These are phyloP conservation scores for Eptatretus burgeri DNA, from an alignment of 2,113 vertebrate species.

Conservation along the genomic window DNA sequence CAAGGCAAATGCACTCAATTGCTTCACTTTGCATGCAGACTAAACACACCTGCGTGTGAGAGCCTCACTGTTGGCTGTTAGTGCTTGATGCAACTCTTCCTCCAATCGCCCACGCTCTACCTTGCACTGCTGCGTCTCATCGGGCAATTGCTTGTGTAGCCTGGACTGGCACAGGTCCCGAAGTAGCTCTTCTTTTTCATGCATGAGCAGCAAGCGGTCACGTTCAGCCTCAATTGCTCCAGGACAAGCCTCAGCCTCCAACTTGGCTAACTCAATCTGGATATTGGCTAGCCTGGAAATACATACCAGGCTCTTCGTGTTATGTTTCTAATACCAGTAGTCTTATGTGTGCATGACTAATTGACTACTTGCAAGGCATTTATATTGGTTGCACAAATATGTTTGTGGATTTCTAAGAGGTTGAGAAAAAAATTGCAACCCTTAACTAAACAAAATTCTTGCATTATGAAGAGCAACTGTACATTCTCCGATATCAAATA, in stretches of 20 bases:
- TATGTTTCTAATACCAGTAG: no score
- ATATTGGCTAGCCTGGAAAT: slow-evolving; percentile 47
- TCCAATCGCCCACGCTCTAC: slow-evolving; percentile 44
- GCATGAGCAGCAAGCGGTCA: slow-evolving; percentile 73
- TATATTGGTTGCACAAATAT: no score
- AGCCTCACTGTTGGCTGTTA: slow-evolving; percentile 80
- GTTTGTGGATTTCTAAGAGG: no score
- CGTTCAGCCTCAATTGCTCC: slow-evolving; percentile 69
- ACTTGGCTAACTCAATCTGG: slow-evolving; percentile 72
- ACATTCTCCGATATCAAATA: no score
- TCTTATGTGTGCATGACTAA: no score
- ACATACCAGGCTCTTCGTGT: no score
- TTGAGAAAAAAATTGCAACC: no score
- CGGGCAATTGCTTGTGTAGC: slow-evolving; percentile 36
- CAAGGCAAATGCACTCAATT: no score
- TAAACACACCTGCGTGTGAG: slow-evolving; percentile 43
- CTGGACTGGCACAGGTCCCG: slow-evolving; percentile 67
- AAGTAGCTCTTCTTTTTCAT: slow-evolving; percentile 80
- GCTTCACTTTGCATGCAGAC: no score
- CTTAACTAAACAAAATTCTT: no score
- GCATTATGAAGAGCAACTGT: no score
- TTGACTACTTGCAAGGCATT: no score
- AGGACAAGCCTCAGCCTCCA: slow-evolving; percentile 84
- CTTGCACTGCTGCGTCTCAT: slow-evolving; percentile 47
- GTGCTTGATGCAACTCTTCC: slow-evolving; percentile 59